Evolutionary conservation across 2,113 vertebrate species (phyloP).

Genomic region (Alectura lathami): DNA sequence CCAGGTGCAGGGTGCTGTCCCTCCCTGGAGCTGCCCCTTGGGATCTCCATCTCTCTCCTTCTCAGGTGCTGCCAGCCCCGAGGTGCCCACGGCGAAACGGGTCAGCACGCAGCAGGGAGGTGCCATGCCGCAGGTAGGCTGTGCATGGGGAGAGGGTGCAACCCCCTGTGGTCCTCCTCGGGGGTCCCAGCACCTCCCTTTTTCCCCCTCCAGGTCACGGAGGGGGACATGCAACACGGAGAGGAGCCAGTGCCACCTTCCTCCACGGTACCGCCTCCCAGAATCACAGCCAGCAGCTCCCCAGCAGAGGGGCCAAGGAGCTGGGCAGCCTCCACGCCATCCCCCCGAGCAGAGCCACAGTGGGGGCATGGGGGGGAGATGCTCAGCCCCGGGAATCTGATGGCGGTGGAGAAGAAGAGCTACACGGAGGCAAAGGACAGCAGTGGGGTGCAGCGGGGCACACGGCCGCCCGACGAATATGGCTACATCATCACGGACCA

Average conservation of each 20-base stretch:
- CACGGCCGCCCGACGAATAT: conserved; percentile 82
- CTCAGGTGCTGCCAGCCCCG: conserved; percentile 5
- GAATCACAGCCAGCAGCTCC: conserved; percentile 23
- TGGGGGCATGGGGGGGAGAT: accelerated
- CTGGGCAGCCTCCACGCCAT: neutral
- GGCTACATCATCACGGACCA: conserved; percentile 94
- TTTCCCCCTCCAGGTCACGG: conserved; percentile 61
- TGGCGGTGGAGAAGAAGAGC: conserved; percentile 50
- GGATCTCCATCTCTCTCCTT: neutral
- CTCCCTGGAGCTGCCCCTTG: neutral
- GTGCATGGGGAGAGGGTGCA: neutral
- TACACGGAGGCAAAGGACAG: neutral
- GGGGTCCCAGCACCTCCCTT: neutral
- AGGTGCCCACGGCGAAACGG: neutral
- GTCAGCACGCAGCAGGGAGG: conserved; percentile 25
- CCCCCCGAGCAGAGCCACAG: neutral
- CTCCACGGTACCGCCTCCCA: neutral
- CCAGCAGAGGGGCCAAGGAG: neutral
- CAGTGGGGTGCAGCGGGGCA: neutral
- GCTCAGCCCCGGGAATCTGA: neutral
- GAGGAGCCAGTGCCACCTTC: conserved; percentile 26
- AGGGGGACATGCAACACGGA: conserved; percentile 67
- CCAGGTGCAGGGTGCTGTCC: neutral
- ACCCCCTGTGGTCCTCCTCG: neutral
- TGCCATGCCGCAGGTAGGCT: neutral